Evolutionary conservation across 2,113 vertebrate genomes (phyloP).

Genomic region (Trogon melanurus): DNA sequence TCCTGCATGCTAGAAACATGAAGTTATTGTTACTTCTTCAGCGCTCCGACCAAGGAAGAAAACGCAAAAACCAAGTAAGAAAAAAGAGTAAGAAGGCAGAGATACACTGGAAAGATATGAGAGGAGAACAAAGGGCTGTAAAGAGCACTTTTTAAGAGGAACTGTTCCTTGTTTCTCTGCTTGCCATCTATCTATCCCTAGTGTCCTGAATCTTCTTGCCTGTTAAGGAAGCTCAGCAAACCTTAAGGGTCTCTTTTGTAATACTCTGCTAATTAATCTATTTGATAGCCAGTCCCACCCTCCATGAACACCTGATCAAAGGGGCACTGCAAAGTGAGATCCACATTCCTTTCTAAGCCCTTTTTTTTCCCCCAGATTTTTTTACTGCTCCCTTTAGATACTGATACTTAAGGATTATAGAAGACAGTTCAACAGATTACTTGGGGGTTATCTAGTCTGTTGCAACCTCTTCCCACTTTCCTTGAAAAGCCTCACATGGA

Average conservation of each 20-base stretch:
- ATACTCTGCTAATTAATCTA: neutral
- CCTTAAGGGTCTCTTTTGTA: neutral
- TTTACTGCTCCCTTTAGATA: neutral
- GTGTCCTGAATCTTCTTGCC: neutral
- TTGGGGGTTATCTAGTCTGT: neutral
- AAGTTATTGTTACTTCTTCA: neutral
- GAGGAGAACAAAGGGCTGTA: neutral
- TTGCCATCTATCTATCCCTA: neutral
- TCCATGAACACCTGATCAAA: neutral
- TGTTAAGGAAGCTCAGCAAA: neutral
- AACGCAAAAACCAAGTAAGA: neutral
- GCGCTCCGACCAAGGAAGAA: neutral
- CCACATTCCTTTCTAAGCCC: neutral
- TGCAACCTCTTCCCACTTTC: neutral
- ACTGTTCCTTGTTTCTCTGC: neutral
- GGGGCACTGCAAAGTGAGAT: neutral
- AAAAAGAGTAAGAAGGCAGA: neutral
- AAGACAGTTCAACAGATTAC: neutral
- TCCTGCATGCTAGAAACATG: neutral
- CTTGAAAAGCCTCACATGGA: neutral
- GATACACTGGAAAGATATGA: neutral
- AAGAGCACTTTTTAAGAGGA: neutral
- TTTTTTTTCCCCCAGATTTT: neutral
- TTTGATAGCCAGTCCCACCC: neutral
- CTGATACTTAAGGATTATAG: neutral